Base-by-base conservation (phyloP, 2,888 invertebrate genomes). In the Tipula helvola region DNA sequence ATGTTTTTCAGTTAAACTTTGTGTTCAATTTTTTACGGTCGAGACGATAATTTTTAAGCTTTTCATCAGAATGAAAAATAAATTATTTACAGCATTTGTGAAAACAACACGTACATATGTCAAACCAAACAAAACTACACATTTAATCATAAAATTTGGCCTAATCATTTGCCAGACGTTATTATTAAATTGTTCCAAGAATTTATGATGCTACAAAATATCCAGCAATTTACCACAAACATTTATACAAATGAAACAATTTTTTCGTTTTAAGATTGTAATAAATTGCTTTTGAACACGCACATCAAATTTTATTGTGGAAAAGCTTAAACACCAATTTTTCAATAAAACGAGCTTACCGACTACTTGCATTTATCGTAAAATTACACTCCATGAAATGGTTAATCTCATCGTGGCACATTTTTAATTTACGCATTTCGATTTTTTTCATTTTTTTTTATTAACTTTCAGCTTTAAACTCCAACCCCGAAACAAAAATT, bases 381-480 rank as follows among this genome's bases (percentile, higher is more conserved):
- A 84, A 84, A 39, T 84, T 84, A 16, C 84, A 84, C 10, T 84
- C 84, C 84, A 84, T 84, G n/a, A 84, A 84, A 16, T 84, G 36
- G 16, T 16, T 84, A 39, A 84, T 36, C 2, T 84, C 84, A 2
- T 84, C 84, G 16, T 84, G 39, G 39, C 84, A 84, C 84, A n/a
- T 39, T 84, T 36, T 39, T 16, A 84, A n/a, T 18, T 84, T 84
- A 28, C 28, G 71, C 71, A 71, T 71, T 71, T 71, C 3, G 12
- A 71, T 28, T 16, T 16, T 71, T 0, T 28, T 28, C 1, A 28
- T n/a, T n/a, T n/a, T n/a, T n/a, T n/a, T n/a, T n/a, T n/a, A n/a
- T 28, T 71, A 71, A 52, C 5, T 52, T 52, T 2, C 16, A 16
- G 0, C 5, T 39, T 39, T n/a, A n/a, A 39, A 39, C 5, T 4